Percentiles rank a stretch among this genome's conserved stretches.
phyloP scores from a whole-genome alignment of 1,140 invertebrate genomes.

The Meloidogyne exigua region DNA sequence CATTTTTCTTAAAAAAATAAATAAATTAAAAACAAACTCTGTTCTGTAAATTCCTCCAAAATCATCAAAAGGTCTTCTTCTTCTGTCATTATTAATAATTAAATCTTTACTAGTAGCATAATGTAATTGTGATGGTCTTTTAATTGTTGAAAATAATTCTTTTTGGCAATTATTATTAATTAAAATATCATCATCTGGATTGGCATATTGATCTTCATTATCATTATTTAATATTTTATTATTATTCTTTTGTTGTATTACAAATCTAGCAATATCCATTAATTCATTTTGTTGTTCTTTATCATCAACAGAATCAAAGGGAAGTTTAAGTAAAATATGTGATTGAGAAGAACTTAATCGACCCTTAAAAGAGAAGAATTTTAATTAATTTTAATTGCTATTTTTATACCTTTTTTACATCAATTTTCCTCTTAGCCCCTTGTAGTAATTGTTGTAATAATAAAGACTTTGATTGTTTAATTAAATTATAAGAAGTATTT shows the following conservation, averaged over 20 bases:
- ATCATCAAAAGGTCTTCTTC: too few relatives aligned
- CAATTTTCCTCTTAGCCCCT: background rate
- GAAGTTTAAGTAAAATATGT: background rate
- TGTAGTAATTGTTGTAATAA: constrained; percentile 19
- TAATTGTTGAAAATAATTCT: too few relatives aligned
- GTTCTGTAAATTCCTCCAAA: too few relatives aligned
- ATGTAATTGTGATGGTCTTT: background rate
- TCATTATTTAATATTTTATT: background rate
- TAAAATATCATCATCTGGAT: background rate
- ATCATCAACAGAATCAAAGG: background rate
- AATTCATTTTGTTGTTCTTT: constrained; percentile 18
- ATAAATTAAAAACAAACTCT: too few relatives aligned
- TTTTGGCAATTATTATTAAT: too few relatives aligned
- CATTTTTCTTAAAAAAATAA: too few relatives aligned
- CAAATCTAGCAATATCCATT: constrained; percentile 25
- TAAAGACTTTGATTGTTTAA: constrained; percentile 7
- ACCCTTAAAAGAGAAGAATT: background rate
- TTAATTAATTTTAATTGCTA: background rate
- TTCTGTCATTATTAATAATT: too few relatives aligned
- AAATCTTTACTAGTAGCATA: background rate
- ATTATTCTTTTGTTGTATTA: constrained; percentile 11
- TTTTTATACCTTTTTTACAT: background rate
- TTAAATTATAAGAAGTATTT: background rate
- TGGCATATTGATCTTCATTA: constrained; percentile 20
- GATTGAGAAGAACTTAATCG: background rate